Evolutionary conservation across 2,797 vertebrate genomes (phyloP).

Genomic region (Gouania willdenowi): DNA sequence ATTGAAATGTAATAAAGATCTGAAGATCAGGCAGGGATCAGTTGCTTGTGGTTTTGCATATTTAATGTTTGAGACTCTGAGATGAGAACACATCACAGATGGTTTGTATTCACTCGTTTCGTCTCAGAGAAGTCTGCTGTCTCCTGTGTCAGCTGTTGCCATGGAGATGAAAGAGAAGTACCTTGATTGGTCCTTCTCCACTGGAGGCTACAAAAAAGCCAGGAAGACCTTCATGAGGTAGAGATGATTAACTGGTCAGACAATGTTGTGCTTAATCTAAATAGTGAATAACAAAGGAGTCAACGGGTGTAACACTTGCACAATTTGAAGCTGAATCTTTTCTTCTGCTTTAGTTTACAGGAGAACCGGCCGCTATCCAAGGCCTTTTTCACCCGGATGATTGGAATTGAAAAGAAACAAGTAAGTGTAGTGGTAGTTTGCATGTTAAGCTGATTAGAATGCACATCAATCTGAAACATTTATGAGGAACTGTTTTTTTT

Average conservation of each 20-base stretch:
- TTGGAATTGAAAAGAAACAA: conserved; percentile 90
- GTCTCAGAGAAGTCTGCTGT: conserved; percentile 81
- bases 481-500: no score
- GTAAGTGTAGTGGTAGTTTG: conserved; percentile 77
- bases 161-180: conserved; percentile 85
- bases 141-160: conserved; percentile 69
- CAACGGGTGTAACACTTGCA: no score
- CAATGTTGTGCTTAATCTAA: not conserved
- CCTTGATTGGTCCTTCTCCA: conserved; percentile 87
- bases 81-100: conserved; percentile 11
- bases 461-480: not conserved
- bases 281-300: not conserved
- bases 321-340: not conserved
- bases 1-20: not conserved
- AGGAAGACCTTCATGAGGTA: conserved; percentile 87
- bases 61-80: conserved; percentile 8
- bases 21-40: not conserved
- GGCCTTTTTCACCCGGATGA: conserved; percentile 89
- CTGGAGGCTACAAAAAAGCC: conserved; percentile 84
- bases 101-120: conserved; percentile 18
- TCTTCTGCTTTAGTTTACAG: conserved; percentile 74
- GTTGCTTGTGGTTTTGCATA: not conserved
- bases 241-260: not conserved
- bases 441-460: no score
- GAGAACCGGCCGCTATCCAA: conserved; percentile 86